Evolutionary conservation across 2,888 invertebrate species (phyloP), one percentile per base, ranked within the genome.

Genomic region (Nomada fucata): DNA sequence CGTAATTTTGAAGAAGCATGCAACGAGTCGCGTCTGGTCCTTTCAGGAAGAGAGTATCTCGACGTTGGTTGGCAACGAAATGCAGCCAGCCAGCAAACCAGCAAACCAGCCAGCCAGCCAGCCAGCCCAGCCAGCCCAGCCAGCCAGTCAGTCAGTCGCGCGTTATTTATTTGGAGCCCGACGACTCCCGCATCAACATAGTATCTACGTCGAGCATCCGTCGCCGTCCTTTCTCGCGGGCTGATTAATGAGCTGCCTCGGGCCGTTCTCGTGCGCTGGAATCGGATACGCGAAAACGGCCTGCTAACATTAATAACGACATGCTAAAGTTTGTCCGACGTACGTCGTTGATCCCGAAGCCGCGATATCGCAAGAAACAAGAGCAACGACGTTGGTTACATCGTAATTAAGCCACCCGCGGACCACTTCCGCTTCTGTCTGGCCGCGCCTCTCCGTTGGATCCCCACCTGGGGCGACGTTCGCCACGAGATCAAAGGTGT

Each of bases 201-300:
- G 81, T 85, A 85, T 84, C 85, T 82, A 76, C 85, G 82, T 75
- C 70, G 85, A 67, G 85, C 73, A 85, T 84, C 77, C 79, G 74
- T 83, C 85, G 85, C 79, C 79, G 65, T 82, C 72, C 75, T 73
- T 83, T 78, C 73, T 83, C 81, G 78, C 80, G 77, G 61, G 72
- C 81, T 86, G 86, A 86, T 86, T 86, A 86, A 86, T 86, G 86
- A 86, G 78, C 86, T 79, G 83, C 80, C 83, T 74, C 74, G 81
- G 60, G 60, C 68, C 57, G 86, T 84, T 82, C 84, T 85, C 84
- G 75, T 73, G 78, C 83, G 82, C 64, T 74, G 81, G 83, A 86
- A 86, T 86, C 86, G 86, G 86, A 86, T 85, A 86, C 83, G 81
- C 72, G 86, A 83, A 86, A 86, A 85, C 86, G 83, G 81, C 67